A percentile compares a stretch with the other conserved stretches of the same genome.
Conservation (phyloP, 2,113 vertebrate genomes). For the Rhineura floridana region DNA sequence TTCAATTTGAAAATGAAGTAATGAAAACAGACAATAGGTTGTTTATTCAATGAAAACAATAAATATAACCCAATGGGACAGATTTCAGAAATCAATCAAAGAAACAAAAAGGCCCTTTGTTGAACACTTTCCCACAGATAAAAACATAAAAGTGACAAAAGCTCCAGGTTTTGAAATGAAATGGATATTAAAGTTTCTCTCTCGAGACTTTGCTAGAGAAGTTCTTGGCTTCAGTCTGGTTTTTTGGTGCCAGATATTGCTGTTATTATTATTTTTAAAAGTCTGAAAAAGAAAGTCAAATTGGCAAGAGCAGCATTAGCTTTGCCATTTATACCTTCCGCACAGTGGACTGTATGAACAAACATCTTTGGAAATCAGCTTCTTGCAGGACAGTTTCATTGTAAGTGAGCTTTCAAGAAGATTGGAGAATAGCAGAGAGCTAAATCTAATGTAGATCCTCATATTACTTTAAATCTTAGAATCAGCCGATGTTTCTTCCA, state of each 20-base stretch:
- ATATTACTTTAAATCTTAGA: no score
- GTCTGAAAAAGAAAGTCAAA: not conserved
- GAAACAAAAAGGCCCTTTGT: not conserved
- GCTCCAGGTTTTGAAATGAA: not conserved
- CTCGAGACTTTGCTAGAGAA: not conserved
- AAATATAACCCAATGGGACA: not conserved
- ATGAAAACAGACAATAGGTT: not conserved
- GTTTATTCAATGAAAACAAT: not conserved
- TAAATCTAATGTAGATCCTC: no score
- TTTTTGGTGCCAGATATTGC: not conserved
- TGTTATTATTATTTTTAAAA: no score
- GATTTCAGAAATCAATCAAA: not conserved
- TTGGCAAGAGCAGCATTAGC: not conserved
- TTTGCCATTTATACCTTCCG: not conserved
- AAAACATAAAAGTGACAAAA: not conserved
- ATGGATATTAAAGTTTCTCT: not conserved
- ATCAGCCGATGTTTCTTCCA: not conserved
- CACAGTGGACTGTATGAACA: not conserved
- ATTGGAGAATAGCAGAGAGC: no score
- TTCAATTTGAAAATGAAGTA: slow-evolving; percentile 35
- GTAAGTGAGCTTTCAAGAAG: not conserved
- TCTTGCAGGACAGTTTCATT: not conserved
- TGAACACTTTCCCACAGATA: not conserved
- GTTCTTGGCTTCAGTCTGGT: not conserved
- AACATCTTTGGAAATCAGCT: not conserved